Conservation (phyloP, 2,888 invertebrate species). For the Panopea generosa region DNA sequence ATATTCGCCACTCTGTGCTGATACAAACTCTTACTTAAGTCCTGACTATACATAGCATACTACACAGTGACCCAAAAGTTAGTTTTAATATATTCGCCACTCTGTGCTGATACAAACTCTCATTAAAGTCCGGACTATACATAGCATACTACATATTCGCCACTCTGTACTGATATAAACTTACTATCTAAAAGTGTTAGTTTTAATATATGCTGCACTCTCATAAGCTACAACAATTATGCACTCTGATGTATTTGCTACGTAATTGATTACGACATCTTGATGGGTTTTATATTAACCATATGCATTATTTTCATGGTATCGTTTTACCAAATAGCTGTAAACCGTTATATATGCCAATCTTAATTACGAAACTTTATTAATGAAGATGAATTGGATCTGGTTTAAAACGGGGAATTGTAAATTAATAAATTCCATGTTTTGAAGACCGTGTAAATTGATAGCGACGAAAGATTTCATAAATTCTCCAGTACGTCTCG, state of each 20-base stretch:
- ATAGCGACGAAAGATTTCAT: slow-evolving; percentile 3
- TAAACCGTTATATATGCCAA: slow-evolving; percentile 40
- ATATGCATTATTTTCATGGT: slow-evolving; percentile 32
- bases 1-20: no score
- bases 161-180: no score
- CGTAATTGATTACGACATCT: slow-evolving; percentile 32
- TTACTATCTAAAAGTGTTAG: no score
- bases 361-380: slow-evolving; percentile 10
- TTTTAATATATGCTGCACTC: neutral
- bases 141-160: no score
- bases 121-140: no score
- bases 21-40: no score
- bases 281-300: slow-evolving; percentile 33
- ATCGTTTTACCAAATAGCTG: slow-evolving; percentile 30
- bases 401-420: slow-evolving; percentile 12
- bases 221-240: slow-evolving; percentile 4
- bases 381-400: slow-evolving; percentile 39
- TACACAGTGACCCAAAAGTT: no score
- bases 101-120: no score
- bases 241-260: slow-evolving; percentile 6
- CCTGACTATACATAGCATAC: no score
- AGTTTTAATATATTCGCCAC: no score
- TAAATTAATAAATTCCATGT: slow-evolving; percentile 22
- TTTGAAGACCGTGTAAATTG: slow-evolving; percentile 12
- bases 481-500: slow-evolving; percentile 16